Percentiles rank a stretch among this genome's conserved stretches.
These are phyloP conservation scores for Esperia sulphurella DNA, from an alignment of 2,888 invertebrate genomes.

Conservation along the genomic window DNA sequence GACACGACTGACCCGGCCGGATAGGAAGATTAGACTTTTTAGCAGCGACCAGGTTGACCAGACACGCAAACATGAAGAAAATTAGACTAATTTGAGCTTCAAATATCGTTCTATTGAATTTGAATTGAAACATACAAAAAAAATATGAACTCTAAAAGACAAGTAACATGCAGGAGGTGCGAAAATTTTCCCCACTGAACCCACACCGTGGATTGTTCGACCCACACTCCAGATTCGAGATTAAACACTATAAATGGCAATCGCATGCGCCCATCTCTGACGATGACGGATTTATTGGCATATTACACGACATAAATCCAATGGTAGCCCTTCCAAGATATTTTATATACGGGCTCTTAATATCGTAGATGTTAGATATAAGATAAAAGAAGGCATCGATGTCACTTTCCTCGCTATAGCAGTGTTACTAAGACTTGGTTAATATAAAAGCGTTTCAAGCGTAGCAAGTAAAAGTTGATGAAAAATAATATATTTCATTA, in stretches of 20 bases:
- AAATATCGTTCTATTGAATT: too few relatives aligned
- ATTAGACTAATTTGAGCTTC: too few relatives aligned
- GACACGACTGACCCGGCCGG: too few relatives aligned
- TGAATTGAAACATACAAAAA: too few relatives aligned
- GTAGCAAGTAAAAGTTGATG: too few relatives aligned
- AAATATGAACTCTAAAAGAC: background rate
- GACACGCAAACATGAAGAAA: too few relatives aligned
- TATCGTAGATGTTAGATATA: slow-evolving; percentile 6
- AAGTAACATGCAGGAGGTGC: background rate
- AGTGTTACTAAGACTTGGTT: too few relatives aligned
- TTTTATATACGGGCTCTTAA: slow-evolving; percentile 3
- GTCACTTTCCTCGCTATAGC: background rate
- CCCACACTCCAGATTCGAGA: slow-evolving; percentile 14
- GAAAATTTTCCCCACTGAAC: slow-evolving; percentile 1
- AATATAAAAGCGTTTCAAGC: too few relatives aligned
- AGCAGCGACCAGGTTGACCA: too few relatives aligned
- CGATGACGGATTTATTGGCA: slow-evolving; percentile 33
- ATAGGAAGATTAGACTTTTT: too few relatives aligned
- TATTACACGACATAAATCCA: slow-evolving; percentile 2
- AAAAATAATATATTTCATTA: too few relatives aligned
- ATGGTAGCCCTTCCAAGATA: slow-evolving; percentile 24
- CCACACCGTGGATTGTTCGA: slow-evolving; percentile 12
- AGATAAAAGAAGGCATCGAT: slow-evolving; percentile 9
- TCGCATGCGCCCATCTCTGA: slow-evolving; percentile 22
- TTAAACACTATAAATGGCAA: slow-evolving; percentile 15